A percentile compares a stretch with the other conserved stretches of the same genome.
Conservation (phyloP, 2,113 vertebrate genomes). For the Ictalurus punctatus region DNA sequence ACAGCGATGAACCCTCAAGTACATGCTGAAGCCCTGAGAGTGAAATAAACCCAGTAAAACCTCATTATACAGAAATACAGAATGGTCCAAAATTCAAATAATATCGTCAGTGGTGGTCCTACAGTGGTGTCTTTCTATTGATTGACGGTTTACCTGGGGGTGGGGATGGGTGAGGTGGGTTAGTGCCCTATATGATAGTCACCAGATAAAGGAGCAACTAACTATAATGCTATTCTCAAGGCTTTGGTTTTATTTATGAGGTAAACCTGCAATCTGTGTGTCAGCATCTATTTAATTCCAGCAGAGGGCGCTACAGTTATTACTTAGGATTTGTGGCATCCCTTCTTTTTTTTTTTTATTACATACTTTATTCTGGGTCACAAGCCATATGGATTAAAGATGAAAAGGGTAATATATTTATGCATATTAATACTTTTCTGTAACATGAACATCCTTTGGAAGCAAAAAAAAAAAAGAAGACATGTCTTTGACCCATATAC, state of each 20-base stretch:
- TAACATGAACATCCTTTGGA: not conserved
- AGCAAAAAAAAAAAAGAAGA: not conserved
- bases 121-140: not conserved
- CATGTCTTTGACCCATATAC: not conserved
- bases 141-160: not conserved
- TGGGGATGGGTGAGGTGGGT: too few relatives aligned
- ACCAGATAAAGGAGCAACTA: not conserved
- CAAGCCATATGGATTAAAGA: not conserved
- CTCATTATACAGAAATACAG: not conserved
- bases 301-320: constrained; percentile 16
- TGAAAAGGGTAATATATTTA: not conserved
- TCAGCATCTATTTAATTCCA: not conserved
- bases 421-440: not conserved
- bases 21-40: not conserved
- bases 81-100: not conserved
- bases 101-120: not conserved
- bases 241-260: not conserved
- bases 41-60: not conserved
- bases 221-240: not conserved
- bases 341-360: not conserved
- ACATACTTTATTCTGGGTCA: constrained; percentile 4
- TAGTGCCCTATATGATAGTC: too few relatives aligned
- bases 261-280: not conserved
- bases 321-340: not conserved
- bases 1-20: not conserved